Conservation (phyloP, 2,113 vertebrate species). For the Centropristis striata region DNA sequence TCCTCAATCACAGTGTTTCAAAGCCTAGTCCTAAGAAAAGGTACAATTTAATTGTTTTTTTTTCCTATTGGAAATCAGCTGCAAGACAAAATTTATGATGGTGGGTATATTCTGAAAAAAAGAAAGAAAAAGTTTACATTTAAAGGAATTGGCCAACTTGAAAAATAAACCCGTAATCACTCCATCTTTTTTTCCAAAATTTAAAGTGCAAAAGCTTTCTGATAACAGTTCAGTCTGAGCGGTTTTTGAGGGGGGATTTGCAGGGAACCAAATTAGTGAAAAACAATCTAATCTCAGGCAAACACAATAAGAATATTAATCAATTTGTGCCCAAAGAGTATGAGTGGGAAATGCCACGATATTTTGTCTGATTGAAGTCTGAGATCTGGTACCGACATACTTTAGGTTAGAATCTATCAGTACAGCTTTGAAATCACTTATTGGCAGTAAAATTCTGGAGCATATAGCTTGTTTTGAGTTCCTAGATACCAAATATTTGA, state of each 20-base stretch:
- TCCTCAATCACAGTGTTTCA: constrained; percentile 29
- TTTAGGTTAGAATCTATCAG: too few species aligned
- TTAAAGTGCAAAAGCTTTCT: background rate
- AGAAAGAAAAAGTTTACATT: background rate
- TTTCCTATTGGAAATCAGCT: background rate
- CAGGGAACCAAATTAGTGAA: background rate
- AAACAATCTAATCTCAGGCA: background rate
- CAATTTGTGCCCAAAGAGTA: too few species aligned
- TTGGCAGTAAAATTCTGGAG: too few species aligned
- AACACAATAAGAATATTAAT: background rate
- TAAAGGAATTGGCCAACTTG: background rate
- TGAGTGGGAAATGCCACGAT: too few species aligned
- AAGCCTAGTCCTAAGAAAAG: background rate
- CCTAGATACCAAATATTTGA: too few species aligned
- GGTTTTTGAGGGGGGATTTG: background rate
- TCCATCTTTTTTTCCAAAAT: background rate
- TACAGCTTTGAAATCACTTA: too few species aligned
- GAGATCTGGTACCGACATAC: too few species aligned
- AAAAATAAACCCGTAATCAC: background rate
- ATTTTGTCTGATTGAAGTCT: too few species aligned
- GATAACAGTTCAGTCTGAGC: background rate
- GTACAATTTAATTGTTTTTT: background rate
- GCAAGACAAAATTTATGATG: background rate
- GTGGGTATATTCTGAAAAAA: background rate
- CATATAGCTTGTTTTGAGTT: too few species aligned